Conservation (phyloP, 2,113 vertebrate species). For the Sylvilagus bachmani region DNA sequence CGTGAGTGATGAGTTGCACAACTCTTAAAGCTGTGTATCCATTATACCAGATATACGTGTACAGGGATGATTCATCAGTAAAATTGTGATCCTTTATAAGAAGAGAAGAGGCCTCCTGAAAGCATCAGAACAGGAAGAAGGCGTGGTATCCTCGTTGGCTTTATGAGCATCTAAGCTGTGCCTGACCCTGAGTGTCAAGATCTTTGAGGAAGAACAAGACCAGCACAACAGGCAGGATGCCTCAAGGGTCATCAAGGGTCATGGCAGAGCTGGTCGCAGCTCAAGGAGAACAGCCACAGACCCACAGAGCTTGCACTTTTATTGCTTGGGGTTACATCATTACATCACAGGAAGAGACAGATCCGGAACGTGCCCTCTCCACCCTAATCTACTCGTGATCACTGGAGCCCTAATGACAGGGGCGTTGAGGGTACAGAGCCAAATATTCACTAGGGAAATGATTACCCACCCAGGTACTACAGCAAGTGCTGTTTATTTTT, state of each 20-base stretch:
- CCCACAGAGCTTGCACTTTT: neutral
- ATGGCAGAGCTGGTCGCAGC: neutral
- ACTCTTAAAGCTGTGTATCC: neutral
- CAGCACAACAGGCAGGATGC: no score
- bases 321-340: neutral
- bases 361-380: no score
- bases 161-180: neutral
- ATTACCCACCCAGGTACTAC: neutral
- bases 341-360: neutral
- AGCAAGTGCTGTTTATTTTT: no score
- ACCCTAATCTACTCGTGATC: neutral
- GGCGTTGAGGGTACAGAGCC: neutral
- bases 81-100: neutral
- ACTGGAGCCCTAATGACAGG: neutral
- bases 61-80: neutral
- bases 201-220: neutral
- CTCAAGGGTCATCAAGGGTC: no score
- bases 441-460: fast-evolving
- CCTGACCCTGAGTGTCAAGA: no score
- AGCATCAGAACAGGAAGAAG: neutral
- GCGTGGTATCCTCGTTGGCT: no score
- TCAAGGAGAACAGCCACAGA: neutral
- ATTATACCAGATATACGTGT: neutral
- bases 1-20: no score
- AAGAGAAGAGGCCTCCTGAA: neutral